These are phyloP conservation scores for Drosophila niveifrons DNA, from an alignment of 2,888 invertebrate genomes.

Conservation along the genomic window DNA sequence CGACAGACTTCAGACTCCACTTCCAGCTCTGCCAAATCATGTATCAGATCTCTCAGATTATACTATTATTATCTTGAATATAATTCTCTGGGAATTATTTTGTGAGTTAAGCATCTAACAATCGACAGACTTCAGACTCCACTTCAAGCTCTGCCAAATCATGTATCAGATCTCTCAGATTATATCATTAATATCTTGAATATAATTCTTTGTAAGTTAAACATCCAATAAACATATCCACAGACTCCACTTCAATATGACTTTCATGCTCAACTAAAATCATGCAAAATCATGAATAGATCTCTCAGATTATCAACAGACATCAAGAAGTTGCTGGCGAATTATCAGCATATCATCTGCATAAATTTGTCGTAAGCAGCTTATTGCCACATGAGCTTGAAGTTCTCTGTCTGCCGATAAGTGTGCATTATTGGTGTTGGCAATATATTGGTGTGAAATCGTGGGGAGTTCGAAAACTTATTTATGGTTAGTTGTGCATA, in stretches of 20 bases:
- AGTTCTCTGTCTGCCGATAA: conserved; percentile 14
- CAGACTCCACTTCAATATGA: not conserved
- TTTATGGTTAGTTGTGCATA: conserved; percentile 55
- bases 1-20: not conserved
- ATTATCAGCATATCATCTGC: conserved; percentile 39
- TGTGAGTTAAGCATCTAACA: not conserved
- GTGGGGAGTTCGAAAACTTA: conserved; percentile 46
- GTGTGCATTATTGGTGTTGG: conserved; percentile 21
- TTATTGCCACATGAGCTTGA: conserved; percentile 33
- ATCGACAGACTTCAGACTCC: not conserved
- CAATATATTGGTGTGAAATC: conserved; percentile 17
- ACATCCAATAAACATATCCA: not conserved
- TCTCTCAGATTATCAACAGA: conserved; percentile 2
- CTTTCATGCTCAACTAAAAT: not conserved
- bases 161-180: not conserved
- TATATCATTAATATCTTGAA: not conserved
- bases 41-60: too few species aligned
- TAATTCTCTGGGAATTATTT: not conserved
- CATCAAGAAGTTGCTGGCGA: conserved; percentile 14
- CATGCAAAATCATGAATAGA: not conserved
- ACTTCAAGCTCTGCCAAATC: not conserved
- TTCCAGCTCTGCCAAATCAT: not conserved
- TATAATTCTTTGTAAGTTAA: not conserved
- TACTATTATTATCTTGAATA: not conserved
- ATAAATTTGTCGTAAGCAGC: conserved; percentile 45